These are phyloP conservation scores for Cyphomyrus discorhynchus DNA, from an alignment of 2,113 vertebrate genomes.

Conservation along the genomic window DNA sequence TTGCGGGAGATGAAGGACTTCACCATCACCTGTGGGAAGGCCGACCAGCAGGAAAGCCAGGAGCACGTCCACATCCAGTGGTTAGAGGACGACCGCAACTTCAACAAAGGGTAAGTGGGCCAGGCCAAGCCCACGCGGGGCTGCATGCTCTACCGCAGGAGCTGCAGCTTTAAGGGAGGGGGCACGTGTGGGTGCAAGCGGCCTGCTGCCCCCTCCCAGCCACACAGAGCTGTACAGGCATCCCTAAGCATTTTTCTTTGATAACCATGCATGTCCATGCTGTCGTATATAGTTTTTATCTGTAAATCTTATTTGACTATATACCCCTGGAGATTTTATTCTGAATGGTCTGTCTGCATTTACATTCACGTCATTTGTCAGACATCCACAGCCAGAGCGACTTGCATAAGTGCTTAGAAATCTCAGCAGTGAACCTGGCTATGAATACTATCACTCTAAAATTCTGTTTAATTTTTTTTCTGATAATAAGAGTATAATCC, in stretches of 20 bases:
- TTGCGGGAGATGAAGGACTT: slow-evolving; percentile 98
- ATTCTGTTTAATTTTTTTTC: no score
- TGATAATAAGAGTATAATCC: no score
- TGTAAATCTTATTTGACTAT: no score
- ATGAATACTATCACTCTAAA: no score
- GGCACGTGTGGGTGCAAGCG: neutral
- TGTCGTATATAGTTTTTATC: neutral
- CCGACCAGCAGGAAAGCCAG: slow-evolving; percentile 84
- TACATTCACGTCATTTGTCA: no score
- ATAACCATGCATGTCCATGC: neutral
- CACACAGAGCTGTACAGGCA: no score
- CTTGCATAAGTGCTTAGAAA: no score
- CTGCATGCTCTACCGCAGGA: neutral
- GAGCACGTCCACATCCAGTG: slow-evolving; percentile 87
- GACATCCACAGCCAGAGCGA: no score
- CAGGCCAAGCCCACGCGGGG: neutral
- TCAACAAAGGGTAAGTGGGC: slow-evolving; percentile 82
- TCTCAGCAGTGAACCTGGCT: no score
- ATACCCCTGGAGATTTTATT: no score
- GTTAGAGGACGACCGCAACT: slow-evolving; percentile 91
- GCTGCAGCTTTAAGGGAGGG: neutral
- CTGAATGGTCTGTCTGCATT: no score
- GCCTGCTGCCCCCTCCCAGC: no score
- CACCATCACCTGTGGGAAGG: slow-evolving; percentile 84
- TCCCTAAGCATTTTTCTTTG: neutral